Conservation (phyloP, 2,113 vertebrate species). For the Psophia crepitans region DNA sequence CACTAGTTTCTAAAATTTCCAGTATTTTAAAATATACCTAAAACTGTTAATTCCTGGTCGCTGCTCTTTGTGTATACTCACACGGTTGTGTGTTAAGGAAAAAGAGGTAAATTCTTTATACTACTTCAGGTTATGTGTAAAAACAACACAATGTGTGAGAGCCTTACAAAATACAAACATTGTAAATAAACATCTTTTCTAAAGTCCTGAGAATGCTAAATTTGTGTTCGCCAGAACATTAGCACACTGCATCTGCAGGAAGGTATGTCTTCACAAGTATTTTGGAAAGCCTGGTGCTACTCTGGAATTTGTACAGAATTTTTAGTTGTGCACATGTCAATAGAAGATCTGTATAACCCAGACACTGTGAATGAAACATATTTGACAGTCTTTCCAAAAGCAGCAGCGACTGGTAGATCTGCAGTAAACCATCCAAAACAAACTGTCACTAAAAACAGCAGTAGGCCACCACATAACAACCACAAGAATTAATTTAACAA, state of each 20-base stretch:
- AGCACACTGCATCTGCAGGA: background rate
- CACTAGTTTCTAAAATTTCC: background rate
- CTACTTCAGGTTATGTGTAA: background rate
- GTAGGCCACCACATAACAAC: conserved; percentile 54
- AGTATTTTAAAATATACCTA: background rate
- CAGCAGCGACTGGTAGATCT: conserved; percentile 38
- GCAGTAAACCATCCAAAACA: conserved; percentile 56
- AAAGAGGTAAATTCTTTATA: background rate
- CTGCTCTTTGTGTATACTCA: background rate
- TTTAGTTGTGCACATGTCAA: conserved; percentile 1
- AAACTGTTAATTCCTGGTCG: background rate
- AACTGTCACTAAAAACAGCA: conserved; percentile 61
- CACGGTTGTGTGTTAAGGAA: background rate
- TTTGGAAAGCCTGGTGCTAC: background rate
- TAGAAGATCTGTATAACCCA: conserved; percentile 11
- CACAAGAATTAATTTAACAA: conserved; percentile 59
- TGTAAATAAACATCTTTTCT: background rate
- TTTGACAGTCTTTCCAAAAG: conserved; percentile 53
- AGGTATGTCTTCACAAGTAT: background rate
- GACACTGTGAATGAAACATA: conserved; percentile 25
- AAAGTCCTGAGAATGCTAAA: background rate
- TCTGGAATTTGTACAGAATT: background rate
- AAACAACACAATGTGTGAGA: background rate
- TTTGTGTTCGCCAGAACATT: background rate
- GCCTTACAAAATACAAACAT: background rate